phyloP scores from a whole-genome alignment of 2,888 invertebrate species.

The Synanthedon formicaeformis region DNA sequence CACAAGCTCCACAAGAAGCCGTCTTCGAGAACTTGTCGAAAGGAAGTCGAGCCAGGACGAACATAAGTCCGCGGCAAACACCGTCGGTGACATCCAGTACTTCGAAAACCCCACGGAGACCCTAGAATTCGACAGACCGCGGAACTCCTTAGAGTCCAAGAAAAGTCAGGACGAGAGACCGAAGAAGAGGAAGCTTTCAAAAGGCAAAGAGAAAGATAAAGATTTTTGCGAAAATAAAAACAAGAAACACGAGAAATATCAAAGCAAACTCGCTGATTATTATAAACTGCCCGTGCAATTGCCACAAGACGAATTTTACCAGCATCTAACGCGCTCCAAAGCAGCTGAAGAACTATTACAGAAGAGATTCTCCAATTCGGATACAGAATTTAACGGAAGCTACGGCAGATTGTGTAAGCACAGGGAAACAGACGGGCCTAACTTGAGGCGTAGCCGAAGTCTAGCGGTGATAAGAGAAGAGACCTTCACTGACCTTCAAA shows the following conservation, averaged over 20 bases:
- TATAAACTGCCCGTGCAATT: constrained; percentile 57
- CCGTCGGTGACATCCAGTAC: constrained; percentile 63
- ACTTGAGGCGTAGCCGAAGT: constrained; percentile 76
- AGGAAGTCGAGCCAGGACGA: constrained; percentile 67
- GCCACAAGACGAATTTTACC: constrained; percentile 65
- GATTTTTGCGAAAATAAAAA: constrained; percentile 39
- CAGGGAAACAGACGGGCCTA: constrained; percentile 62
- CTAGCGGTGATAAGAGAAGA: constrained; percentile 84
- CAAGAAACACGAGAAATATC: constrained; percentile 61
- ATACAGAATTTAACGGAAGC: constrained; percentile 59
- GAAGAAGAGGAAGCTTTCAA: constrained; percentile 57
- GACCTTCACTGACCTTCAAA: constrained; percentile 77
- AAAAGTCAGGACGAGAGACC: constrained; percentile 55
- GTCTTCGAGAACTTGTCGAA: constrained; percentile 65
- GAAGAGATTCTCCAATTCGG: constrained; percentile 57
- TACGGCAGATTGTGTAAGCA: constrained; percentile 64
- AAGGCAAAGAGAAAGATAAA: constrained; percentile 45
- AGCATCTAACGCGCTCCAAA: constrained; percentile 57
- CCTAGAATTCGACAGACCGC: constrained; percentile 56
- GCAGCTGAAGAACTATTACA: constrained; percentile 59
- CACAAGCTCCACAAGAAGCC: constrained; percentile 66
- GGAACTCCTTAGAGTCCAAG: constrained; percentile 50
- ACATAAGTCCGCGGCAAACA: constrained; percentile 57
- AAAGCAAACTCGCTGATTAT: constrained; percentile 62
- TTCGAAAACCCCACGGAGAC: constrained; percentile 66